Evolutionary conservation across 1,140 invertebrate species (phyloP).

Genomic region (Diorhabda sublineata): DNA sequence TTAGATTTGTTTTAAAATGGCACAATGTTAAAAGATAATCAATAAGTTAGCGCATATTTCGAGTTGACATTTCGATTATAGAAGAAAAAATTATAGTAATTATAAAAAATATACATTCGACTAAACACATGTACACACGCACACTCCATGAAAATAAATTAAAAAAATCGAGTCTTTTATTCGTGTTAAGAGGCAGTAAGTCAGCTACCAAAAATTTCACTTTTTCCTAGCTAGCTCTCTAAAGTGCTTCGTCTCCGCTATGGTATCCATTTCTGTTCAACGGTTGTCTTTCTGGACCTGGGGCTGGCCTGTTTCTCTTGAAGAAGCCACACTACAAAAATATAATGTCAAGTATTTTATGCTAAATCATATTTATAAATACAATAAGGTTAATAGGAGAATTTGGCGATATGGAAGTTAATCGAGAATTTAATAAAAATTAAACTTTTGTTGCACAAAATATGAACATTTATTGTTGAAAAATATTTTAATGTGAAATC

Average conservation of each 20-base stretch:
- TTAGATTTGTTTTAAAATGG: not conserved
- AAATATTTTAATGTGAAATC: too few species aligned
- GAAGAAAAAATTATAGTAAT: constrained; percentile 3
- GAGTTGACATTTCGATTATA: constrained; percentile 15
- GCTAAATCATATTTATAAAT: too few species aligned
- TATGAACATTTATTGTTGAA: too few species aligned
- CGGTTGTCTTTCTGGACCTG: constrained; percentile 76
- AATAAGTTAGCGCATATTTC: not conserved
- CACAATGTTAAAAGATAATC: not conserved
- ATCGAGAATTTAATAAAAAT: too few species aligned
- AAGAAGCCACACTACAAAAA: constrained; percentile 84
- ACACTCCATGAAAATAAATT: constrained; percentile 17
- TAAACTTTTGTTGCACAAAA: too few species aligned
- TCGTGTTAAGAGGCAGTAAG: constrained; percentile 17
- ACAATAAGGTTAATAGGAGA: too few species aligned
- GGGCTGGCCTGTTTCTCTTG: constrained; percentile 78
- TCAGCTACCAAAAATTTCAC: constrained; percentile 31
- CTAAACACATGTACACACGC: constrained; percentile 24
- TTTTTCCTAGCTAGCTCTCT: constrained; percentile 25
- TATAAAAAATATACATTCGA: constrained; percentile 7
- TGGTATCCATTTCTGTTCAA: constrained; percentile 70
- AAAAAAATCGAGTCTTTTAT: constrained; percentile 18
- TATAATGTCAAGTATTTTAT: too few species aligned
- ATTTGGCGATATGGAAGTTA: too few species aligned
- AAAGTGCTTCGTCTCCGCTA: constrained; percentile 65